Percentiles rank a stretch among this genome's conserved stretches.
Conservation (phyloP, 2,113 vertebrate genomes). For the Pelvicachromis taeniatus region DNA sequence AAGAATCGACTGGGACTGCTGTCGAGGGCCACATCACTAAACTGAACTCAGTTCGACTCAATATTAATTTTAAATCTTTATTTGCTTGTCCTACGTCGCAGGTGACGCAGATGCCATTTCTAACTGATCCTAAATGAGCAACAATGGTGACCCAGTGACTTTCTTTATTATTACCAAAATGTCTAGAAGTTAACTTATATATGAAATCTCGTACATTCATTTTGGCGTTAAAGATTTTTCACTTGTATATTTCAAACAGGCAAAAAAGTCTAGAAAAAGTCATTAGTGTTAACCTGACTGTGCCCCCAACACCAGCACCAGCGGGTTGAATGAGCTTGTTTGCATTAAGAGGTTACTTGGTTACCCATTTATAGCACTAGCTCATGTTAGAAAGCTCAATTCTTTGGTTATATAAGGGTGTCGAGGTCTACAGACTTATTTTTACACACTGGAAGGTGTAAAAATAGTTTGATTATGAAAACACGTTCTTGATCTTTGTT, state of each 20-base stretch:
- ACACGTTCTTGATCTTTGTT: background rate
- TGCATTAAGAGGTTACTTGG: background rate
- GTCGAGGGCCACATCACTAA: background rate
- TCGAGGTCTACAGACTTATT: background rate
- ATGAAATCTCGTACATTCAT: background rate
- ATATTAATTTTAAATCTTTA: background rate
- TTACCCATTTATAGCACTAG: background rate
- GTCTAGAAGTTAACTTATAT: background rate
- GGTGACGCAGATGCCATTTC: background rate
- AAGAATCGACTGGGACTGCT: background rate
- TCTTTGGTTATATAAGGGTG: background rate
- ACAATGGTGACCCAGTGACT: background rate
- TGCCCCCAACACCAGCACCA: background rate
- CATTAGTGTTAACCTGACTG: background rate
- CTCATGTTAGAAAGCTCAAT: background rate
- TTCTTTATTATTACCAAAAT: too few relatives aligned
- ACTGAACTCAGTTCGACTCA: background rate
- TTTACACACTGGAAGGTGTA: background rate
- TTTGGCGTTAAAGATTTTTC: background rate
- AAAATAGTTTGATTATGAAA: background rate
- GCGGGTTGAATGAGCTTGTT: background rate
- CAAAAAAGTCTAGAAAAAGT: background rate
- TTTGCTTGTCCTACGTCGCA: background rate
- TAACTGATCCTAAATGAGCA: background rate
- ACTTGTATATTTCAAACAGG: background rate